Evolutionary conservation across 2,113 vertebrate genomes (phyloP).

Genomic region (Acanthisitta chloris): DNA sequence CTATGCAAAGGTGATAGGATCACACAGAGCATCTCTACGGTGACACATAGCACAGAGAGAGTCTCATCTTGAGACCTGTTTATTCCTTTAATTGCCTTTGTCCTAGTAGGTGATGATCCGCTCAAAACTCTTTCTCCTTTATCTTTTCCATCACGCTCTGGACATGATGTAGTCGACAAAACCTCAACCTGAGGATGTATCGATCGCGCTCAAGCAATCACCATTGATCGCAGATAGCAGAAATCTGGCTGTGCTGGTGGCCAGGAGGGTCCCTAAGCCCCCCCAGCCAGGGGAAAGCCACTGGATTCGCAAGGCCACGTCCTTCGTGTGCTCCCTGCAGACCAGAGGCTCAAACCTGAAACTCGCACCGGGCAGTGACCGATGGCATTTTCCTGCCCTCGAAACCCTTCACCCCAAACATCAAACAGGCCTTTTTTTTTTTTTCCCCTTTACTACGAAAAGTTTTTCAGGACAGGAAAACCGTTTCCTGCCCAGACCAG

Average conservation of each 20-base stretch:
- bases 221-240: not conserved
- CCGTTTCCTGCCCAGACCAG: constrained; percentile 56
- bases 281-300: not conserved
- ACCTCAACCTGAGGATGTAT: not conserved
- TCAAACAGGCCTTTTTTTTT: not conserved
- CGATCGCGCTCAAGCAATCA: not conserved
- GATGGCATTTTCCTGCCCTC: not conserved
- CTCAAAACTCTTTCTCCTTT: not conserved
- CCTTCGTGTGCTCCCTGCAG: not conserved
- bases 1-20: fast-evolving
- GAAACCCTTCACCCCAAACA: not conserved
- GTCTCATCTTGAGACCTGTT: not conserved
- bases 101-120: not conserved
- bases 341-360: not conserved
- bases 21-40: fast-evolving
- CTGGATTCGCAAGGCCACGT: not conserved
- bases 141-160: not conserved
- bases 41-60: fast-evolving
- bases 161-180: not conserved
- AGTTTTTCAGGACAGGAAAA: constrained; percentile 63
- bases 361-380: fast-evolving
- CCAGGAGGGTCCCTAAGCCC: not conserved
- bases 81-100: not conserved
- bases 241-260: not conserved
- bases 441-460: not conserved